Percentiles rank a stretch among this genome's conserved stretches.
Conservation (phyloP, 2,113 vertebrate genomes). For the Aleadryas rufinucha region DNA sequence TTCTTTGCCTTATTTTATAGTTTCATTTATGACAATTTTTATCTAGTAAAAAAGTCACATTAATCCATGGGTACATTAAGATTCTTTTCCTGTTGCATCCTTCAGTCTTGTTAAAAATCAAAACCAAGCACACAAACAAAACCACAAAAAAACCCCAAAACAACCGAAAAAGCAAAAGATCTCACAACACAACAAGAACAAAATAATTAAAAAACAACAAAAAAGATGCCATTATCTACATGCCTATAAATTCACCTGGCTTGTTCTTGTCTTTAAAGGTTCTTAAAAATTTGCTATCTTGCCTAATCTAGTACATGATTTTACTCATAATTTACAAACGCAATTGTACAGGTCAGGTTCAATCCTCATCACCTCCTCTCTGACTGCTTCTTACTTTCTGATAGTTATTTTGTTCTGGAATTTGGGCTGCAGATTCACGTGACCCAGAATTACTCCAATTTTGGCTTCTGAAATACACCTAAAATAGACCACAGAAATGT, state of each 20-base stretch:
- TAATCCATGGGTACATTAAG: not conserved
- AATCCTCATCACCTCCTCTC: not conserved
- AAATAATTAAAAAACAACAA: not conserved
- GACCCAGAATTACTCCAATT: not conserved
- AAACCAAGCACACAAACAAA: not conserved
- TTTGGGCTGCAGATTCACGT: not conserved
- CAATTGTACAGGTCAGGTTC: not conserved
- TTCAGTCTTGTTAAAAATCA: not conserved
- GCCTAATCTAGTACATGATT: not conserved
- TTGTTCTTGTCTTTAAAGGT: not conserved
- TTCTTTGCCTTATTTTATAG: not conserved
- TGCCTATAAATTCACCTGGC: not conserved
- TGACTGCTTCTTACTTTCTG: not conserved
- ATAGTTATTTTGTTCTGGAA: not conserved
- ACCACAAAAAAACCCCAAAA: accelerated
- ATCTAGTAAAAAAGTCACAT: not conserved
- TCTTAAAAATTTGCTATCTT: not conserved
- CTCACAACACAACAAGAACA: accelerated
- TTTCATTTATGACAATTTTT: not conserved
- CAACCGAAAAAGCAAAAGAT: not conserved
- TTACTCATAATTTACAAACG: not conserved
- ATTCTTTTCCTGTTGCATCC: not conserved
- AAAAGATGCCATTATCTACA: not conserved
- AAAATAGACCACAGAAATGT: not conserved
- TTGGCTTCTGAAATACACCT: not conserved